Base-by-base conservation (phyloP, 2,797 vertebrate genomes). In the Naso thynnoides region DNA sequence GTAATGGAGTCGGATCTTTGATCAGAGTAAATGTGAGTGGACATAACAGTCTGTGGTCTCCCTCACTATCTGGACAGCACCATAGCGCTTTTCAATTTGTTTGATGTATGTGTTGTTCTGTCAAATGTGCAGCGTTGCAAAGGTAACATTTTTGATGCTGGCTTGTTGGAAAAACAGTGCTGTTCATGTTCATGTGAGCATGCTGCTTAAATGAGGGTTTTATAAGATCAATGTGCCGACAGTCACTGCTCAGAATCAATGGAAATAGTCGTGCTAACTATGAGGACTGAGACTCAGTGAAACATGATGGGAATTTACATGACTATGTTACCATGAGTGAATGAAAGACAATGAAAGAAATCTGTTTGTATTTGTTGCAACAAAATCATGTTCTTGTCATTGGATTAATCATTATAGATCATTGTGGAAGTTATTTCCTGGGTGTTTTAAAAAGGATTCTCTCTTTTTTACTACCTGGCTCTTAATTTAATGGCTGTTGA, bases 11-110 rank as follows among this genome's bases (percentile, higher is more conserved):
- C 38, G 26, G 82, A 89, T 78, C 85, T 92, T 90, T 89, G 87
- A 90, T 90, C 87, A 84, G 62, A 82, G 86, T 84, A 88, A 91
- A 90, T 91, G 75, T 89, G 86, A 90, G 82, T 50, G 45, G 88
- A 91, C 86, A 4, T 86, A 86, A 87, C 85, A 87, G 88, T 90
- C 79, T 90, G 91, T 60, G 82, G 86, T 86, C 86, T 86, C 65
- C 50, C 82, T 88, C 82, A 18, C 83, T 89, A 88, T 90, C 88
- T 88, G 78, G 83, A 86, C 83, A 75, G 73, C 81, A 65, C 73
- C 82, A 29, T 36, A 23, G 68, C 0, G 5, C 66, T 84, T 87
- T 86, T 86, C 58, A 76, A 61, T 85, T 78, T 83, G 68, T 74
- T 74, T 92, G 83, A 85, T 79, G 74, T 67, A 81, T 49, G 75